Evolutionary conservation across 2,113 vertebrate genomes (phyloP).

Genomic region (Macrotus californicus): DNA sequence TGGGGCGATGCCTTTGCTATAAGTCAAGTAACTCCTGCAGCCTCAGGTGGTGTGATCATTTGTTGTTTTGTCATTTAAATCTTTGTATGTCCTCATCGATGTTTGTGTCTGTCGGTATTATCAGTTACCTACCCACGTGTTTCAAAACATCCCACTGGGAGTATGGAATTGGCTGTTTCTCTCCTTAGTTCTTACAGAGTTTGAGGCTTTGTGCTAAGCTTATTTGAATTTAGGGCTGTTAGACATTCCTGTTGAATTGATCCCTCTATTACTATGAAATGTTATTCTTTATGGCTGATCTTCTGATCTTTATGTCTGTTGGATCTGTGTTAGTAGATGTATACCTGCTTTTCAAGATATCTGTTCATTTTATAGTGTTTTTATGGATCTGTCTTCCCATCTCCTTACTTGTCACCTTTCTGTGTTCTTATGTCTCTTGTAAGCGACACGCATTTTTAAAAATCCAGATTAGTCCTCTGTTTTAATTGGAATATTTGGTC

Average conservation of each 20-base stretch:
- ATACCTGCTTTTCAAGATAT: background rate
- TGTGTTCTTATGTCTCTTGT: background rate
- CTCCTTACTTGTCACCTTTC: background rate
- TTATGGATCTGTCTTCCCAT: background rate
- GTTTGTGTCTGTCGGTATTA: background rate
- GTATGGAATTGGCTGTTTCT: background rate
- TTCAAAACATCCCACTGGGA: background rate
- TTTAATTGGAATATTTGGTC: slow-evolving; percentile 5
- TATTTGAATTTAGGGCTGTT: background rate
- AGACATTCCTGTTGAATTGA: background rate
- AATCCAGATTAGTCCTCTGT: background rate
- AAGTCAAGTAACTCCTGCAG: background rate
- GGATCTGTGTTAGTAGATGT: background rate
- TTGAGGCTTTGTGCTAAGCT: background rate
- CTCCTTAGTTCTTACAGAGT: background rate
- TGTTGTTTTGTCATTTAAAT: background rate
- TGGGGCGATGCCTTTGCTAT: background rate
- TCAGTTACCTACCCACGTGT: background rate
- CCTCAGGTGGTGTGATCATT: background rate
- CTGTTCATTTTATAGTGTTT: background rate
- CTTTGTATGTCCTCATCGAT: background rate
- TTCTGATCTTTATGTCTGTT: background rate
- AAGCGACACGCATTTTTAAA: background rate
- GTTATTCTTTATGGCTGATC: background rate
- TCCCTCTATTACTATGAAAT: background rate